Base-by-base conservation (phyloP, 2,797 vertebrate genomes). In the Pangasius krempfi region DNA sequence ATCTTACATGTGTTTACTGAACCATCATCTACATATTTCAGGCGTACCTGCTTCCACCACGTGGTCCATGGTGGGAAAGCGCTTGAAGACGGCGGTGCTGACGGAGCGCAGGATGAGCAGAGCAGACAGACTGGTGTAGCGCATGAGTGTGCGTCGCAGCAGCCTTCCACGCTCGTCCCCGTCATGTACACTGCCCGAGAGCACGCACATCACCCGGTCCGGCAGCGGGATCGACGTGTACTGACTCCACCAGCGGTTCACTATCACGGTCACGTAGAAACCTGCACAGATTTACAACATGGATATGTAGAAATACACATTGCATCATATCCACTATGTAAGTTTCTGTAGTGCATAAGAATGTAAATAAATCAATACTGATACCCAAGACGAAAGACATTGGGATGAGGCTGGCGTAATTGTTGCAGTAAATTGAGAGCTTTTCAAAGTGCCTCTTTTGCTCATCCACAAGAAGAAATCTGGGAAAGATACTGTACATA, bases 191-290 rank as follows among this genome's bases (percentile, higher is more conserved):
- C 97, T 98, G 91, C 98, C 98, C 87, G 98, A 98, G 93, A 99
- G 97, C 90, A 97, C 96, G 92, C 98, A 93, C 98, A 99, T 98
- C 90, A 99, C 94, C n/a, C 98, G 95, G 92, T 99, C 98, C 0
- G 98, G 97, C 97, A 98, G 98, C 0, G 98, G 98, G 87, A 99
- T 94, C 89, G 98, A 99, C 84, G 98, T 97, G 92, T 98, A 99
- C 95, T 99, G 98, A 92, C 97, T 98, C 98, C 98, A 99, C 98
- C 98, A 99, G 56, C 98, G 97, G 91, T 98, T 98, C 92, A 99
- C 98, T 85, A 99, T 97, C 95, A 99, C 94, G 22, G 98, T 99
- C 56, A 99, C 98, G 0, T 99, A 99, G 93, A 99, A 99, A 52
- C 98, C 98, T 99, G 90, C 0, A 82, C 5, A 18, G 47, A 87